Base-by-base conservation (phyloP, 2,888 invertebrate genomes). In the Coelopa pilipes region DNA sequence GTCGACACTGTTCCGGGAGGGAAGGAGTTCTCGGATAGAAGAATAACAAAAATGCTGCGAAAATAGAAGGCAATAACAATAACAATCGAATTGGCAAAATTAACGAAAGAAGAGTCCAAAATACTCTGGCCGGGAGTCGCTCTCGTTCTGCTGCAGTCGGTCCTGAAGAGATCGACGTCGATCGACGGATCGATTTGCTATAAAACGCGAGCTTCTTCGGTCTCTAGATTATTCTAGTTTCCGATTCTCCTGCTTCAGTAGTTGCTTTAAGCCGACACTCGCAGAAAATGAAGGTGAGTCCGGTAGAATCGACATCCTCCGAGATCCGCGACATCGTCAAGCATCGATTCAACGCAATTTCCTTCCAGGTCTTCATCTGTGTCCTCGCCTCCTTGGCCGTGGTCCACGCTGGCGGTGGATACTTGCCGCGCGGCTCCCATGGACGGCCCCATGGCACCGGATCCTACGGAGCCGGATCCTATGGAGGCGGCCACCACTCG, bases 311-410 rank as follows among this genome's bases (percentile, higher is more conserved):
- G 34, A 34, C 7, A 34, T 34, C 34, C 34, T 34, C 7, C 34
- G 34, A 34, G 34, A 34, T 34, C 34, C 7, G 34, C 4, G n/a
- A n/a, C n/a, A n/a, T n/a, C n/a, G n/a, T n/a, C n/a, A n/a, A n/a
- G n/a, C n/a, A n/a, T n/a, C n/a, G n/a, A n/a, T n/a, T n/a, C n/a
- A n/a, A n/a, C n/a, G 9, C 10, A 17, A 55, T 34, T 1, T 11
- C 15, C 24, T 59, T 70, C 12, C 70, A 80, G 80, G 74, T 77
- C 71, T 80, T 79, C 70, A 74, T 80, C 59, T 80, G 79, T 75
- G 67, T 80, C 69, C 76, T 80, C 72, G 78, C 80, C 65, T 69
- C 75, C 59, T 50, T 79, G 76, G 80, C 77, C 34, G 77, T 72
- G 17, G 78, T 76, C 13, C 76, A 71, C 21, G 80, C 80, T 69